These are phyloP conservation scores for Gymnopithys bicolor DNA, from an alignment of 2,797 vertebrate genomes.

Conservation along the genomic window DNA sequence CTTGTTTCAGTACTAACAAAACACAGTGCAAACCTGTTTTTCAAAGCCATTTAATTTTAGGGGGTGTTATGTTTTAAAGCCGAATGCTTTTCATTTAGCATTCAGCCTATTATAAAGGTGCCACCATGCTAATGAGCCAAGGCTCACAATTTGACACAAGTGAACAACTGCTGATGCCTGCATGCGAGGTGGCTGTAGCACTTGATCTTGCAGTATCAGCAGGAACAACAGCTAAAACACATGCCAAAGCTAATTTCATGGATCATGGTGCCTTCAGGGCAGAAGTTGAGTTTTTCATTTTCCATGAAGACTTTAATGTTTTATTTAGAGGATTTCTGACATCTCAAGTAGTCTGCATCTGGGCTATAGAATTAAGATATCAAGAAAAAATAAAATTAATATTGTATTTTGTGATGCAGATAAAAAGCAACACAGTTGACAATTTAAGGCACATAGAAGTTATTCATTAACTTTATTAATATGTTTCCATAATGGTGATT, in stretches of 20 bases:
- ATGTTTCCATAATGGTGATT: background rate
- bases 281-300: background rate
- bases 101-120: conserved; percentile 20
- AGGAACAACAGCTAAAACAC: background rate
- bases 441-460: background rate
- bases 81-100: conserved; percentile 3
- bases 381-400: background rate
- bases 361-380: background rate
- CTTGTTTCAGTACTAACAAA: background rate
- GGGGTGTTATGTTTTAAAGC: background rate
- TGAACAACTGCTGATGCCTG: background rate
- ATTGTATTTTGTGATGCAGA: background rate
- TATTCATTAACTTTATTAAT: background rate
- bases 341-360: background rate
- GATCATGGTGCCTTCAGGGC: background rate
- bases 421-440: background rate
- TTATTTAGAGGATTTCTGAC: conserved; percentile 3
- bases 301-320: background rate
- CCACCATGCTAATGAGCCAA: background rate
- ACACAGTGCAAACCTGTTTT: background rate
- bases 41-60: background rate
- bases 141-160: background rate
- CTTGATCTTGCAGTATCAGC: conserved; percentile 23
- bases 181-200: background rate
- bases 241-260: conserved; percentile 23